Conservation (phyloP, 1,140 invertebrate genomes). For the Ditylenchus dipsaci region DNA sequence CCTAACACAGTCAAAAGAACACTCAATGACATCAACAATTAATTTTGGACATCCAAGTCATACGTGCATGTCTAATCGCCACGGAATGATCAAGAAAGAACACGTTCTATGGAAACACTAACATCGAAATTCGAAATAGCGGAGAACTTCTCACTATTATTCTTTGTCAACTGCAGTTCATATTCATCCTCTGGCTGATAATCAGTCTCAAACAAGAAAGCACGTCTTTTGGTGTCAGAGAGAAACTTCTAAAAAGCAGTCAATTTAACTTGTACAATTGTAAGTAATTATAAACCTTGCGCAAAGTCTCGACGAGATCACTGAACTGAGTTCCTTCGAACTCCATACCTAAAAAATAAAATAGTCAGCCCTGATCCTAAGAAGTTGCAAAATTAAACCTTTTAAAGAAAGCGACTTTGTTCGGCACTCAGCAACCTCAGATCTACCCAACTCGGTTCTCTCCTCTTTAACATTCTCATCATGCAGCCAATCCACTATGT, state of each 20-base stretch:
- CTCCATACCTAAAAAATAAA: conserved; percentile 3
- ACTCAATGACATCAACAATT: no score
- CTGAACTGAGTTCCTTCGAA: not conserved
- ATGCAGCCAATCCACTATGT: conserved; percentile 7
- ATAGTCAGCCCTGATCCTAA: not conserved
- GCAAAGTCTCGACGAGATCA: conserved; percentile 3
- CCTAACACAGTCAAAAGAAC: no score
- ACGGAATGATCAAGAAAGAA: no score
- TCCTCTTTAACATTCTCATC: not conserved
- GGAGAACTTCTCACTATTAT: not conserved
- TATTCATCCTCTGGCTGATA: conserved; percentile 2
- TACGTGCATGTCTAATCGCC: no score
- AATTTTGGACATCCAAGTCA: no score
- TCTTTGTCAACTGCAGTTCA: not conserved
- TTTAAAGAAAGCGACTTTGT: no score
- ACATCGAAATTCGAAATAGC: not conserved
- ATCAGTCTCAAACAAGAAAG: not conserved
- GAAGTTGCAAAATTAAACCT: no score
- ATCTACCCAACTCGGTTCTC: not conserved
- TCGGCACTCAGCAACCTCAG: no score
- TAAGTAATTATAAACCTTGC: not conserved
- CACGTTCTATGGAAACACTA: not conserved
- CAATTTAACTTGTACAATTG: not conserved
- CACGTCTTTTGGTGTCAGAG: not conserved
- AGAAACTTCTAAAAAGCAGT: not conserved